A percentile compares a stretch with the other conserved stretches of the same genome.
Conservation (phyloP, 2,888 invertebrate species). For the Drosophila eohydei region DNA sequence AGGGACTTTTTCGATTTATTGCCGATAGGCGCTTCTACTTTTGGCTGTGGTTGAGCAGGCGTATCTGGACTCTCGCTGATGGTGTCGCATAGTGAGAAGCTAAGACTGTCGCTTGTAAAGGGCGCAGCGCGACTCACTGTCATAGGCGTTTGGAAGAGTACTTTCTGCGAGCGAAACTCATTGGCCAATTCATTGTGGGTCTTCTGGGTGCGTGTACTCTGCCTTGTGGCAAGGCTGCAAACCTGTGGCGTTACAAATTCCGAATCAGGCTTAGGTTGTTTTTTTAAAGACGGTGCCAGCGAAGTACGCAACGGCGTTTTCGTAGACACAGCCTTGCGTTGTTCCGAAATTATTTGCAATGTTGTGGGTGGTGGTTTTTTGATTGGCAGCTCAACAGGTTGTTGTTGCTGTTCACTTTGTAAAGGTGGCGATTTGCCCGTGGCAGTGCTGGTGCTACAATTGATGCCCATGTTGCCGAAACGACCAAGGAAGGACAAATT, state of each 20-base stretch:
- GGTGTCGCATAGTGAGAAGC: slow-evolving; percentile 82
- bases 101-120: slow-evolving; percentile 79
- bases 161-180: slow-evolving; percentile 84
- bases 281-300: slow-evolving; percentile 9
- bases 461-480: slow-evolving; percentile 79
- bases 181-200: slow-evolving; percentile 65
- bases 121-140: slow-evolving; percentile 79
- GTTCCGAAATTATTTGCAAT: slow-evolving; percentile 40
- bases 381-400: slow-evolving; percentile 11
- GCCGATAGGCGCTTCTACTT: slow-evolving; percentile 14
- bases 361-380: slow-evolving; percentile 47
- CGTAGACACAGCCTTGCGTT: slow-evolving; percentile 41
- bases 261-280: slow-evolving; percentile 50
- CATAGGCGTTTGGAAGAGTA: slow-evolving; percentile 85
- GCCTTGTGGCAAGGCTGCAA: slow-evolving; percentile 64
- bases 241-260: slow-evolving; percentile 83
- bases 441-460: slow-evolving; percentile 45
- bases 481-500: slow-evolving; percentile 74
- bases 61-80: slow-evolving; percentile 78
- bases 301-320: slow-evolving; percentile 71
- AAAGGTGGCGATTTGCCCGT: slow-evolving; percentile 25
- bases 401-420: slow-evolving; percentile 11
- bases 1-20: slow-evolving; percentile 74
- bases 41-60: slow-evolving; percentile 39
- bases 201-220: slow-evolving; percentile 57